phyloP scores from a whole-genome alignment of 2,888 invertebrate species.

The Zygothrica quintamaculata region DNA sequence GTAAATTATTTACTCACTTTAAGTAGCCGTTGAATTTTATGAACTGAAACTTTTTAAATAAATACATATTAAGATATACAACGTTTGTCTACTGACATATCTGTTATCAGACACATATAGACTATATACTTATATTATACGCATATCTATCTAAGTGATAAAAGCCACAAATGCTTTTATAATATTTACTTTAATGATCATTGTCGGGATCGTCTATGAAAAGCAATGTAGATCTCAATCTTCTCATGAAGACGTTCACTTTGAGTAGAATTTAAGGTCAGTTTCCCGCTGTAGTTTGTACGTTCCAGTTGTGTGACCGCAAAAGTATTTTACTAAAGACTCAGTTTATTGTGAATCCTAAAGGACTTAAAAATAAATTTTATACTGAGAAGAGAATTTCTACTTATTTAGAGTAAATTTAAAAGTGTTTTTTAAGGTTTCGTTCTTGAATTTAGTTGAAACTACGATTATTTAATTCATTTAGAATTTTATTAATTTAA shows the following conservation, averaged over 20 bases:
- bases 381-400: no score
- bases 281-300: constrained; percentile 40
- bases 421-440: no score
- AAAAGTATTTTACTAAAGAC: neutral
- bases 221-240: constrained; percentile 40
- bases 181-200: constrained; percentile 56
- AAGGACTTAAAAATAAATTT: neutral
- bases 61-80: no score
- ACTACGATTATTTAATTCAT: no score
- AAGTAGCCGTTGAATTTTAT: no score
- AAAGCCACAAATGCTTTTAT: constrained; percentile 37
- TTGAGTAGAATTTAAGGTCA: constrained; percentile 34
- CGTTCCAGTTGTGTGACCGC: constrained; percentile 36
- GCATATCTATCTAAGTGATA: constrained; percentile 43
- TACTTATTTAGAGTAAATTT: no score
- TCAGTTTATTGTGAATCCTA: constrained; percentile 11
- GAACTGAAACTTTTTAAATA: no score
- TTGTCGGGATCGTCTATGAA: constrained; percentile 46
- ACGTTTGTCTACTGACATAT: no score
- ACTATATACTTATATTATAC: no score
- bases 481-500: no score
- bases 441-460: no score
- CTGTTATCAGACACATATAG: constrained; percentile 7
- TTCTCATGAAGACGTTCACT: constrained; percentile 25
- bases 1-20: no score